These are phyloP conservation scores for Tyto alba DNA, from an alignment of 2,113 vertebrate species.

Conservation along the genomic window DNA sequence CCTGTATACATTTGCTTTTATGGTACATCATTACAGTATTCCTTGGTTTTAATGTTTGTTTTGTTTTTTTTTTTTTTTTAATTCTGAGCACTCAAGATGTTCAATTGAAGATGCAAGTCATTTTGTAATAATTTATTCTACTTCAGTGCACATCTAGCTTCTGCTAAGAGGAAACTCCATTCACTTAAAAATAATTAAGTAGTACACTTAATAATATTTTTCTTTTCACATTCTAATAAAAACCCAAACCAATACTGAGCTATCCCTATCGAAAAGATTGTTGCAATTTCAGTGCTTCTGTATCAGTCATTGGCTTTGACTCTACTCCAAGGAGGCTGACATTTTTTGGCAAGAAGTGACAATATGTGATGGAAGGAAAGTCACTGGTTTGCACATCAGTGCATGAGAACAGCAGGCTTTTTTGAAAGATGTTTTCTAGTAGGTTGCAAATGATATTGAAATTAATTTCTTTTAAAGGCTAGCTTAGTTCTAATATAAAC, in stretches of 20 bases:
- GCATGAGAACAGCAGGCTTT: background rate
- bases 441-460: background rate
- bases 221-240: background rate
- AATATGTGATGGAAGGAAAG: background rate
- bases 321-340: background rate
- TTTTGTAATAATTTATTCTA: background rate
- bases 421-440: background rate
- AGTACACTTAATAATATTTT: background rate
- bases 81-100: background rate
- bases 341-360: background rate
- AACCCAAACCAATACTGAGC: background rate
- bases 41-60: no score
- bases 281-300: background rate
- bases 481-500: background rate
- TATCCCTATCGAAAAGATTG: background rate
- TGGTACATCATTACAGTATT: background rate
- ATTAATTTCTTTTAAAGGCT: background rate
- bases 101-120: background rate
- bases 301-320: background rate
- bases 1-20: background rate
- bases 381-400: background rate
- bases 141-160: background rate
- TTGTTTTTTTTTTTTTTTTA: no score
- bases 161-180: background rate
- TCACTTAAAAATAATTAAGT: background rate